A percentile compares a stretch with the other conserved stretches of the same genome.
Evolutionary conservation across 1,140 invertebrate genomes (phyloP).

Genomic region (Capitella teleta): DNA sequence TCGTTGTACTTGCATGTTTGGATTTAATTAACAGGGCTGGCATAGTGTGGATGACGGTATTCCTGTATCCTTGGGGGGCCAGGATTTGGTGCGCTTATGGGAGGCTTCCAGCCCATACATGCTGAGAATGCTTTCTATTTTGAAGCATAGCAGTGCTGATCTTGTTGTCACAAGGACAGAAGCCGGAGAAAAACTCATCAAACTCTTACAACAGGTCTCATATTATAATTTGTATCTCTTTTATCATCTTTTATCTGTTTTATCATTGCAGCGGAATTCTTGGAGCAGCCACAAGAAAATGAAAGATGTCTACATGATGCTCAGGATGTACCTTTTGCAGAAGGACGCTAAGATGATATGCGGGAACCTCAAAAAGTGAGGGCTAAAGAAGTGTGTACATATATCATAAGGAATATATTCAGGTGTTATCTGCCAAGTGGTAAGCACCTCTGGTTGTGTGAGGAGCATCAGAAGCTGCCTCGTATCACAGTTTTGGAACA

Average conservation of each 20-base stretch:
- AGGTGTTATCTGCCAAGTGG: slow-evolving; percentile 15
- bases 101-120: slow-evolving; percentile 8
- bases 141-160: slow-evolving; percentile 9
- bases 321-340: slow-evolving; percentile 3
- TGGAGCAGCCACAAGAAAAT: not conserved
- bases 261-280: not conserved
- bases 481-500: slow-evolving; percentile 7
- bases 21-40: slow-evolving; percentile 6
- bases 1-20: not conserved
- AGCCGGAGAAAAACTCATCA: slow-evolving; percentile 3
- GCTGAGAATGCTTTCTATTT: slow-evolving; percentile 2
- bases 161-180: slow-evolving; percentile 2
- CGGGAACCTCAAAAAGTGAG: not conserved
- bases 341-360: not conserved
- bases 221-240: not conserved
- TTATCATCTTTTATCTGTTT: no score
- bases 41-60: slow-evolving; percentile 8
- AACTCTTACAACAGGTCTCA: not conserved
- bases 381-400: not conserved
- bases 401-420: no score
- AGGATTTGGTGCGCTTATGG: slow-evolving; percentile 8
- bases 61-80: slow-evolving; percentile 2
- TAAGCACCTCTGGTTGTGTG: slow-evolving; percentile 17
- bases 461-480: slow-evolving; percentile 14
- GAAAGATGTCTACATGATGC: not conserved